Evolutionary conservation across 2,797 vertebrate species (phyloP).

Genomic region (Stomatorhinus walkeri): DNA sequence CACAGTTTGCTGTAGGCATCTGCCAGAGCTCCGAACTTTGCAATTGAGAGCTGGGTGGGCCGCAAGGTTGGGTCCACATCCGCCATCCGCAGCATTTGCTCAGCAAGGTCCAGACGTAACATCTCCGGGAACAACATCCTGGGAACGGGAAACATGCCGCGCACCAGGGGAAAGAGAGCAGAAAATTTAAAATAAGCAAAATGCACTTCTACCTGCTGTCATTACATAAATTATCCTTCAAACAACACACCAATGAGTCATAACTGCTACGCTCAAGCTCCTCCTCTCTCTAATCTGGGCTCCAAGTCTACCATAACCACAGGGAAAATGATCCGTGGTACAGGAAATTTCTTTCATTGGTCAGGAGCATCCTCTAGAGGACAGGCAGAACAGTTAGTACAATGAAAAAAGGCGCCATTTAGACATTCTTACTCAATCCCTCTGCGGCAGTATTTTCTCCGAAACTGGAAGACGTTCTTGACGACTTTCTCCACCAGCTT

Average conservation of each 20-base stretch:
- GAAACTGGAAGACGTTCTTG: conserved; percentile 79
- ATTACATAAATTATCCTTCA: conserved; percentile 50
- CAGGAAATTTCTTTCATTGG: conserved; percentile 23
- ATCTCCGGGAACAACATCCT: conserved; percentile 85
- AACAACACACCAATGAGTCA: conserved; percentile 58
- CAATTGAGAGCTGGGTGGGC: conserved; percentile 71
- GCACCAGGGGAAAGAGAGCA: background rate
- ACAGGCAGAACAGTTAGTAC: background rate
- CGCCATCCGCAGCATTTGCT: conserved; percentile 67
- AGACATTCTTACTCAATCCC: conserved; percentile 73
- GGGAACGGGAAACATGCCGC: background rate
- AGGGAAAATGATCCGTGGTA: conserved; percentile 1
- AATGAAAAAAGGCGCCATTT: background rate
- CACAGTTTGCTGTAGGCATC: conserved; percentile 76
- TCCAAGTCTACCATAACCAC: conserved; percentile 30
- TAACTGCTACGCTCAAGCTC: conserved; percentile 55
- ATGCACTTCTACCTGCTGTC: conserved; percentile 25
- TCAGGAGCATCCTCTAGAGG: conserved; percentile 2
- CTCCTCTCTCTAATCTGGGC: conserved; percentile 49
- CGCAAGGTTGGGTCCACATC: conserved; percentile 79
- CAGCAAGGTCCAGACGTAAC: conserved; percentile 63
- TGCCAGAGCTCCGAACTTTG: conserved; percentile 70
- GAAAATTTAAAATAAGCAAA: background rate
- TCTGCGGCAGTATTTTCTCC: conserved; percentile 80
- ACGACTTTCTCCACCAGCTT: conserved; percentile 86